Evolutionary conservation across 2,797 vertebrate genomes (phyloP), one percentile per base, ranked within the genome.

Genomic region (Pantherophis vulpinus): DNA sequence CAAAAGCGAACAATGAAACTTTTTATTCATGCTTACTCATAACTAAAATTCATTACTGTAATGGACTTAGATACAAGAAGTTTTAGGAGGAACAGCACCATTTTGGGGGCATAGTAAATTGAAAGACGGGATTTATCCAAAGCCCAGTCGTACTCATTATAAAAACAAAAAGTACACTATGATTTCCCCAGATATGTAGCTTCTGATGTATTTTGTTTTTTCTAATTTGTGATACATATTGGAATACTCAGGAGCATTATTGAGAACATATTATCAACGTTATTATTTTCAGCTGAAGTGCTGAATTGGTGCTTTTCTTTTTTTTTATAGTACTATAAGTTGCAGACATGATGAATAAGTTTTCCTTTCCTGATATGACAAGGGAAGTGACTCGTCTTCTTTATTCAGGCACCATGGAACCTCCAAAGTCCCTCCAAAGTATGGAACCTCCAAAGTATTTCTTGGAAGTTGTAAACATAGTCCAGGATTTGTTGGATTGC

Each of bases 81-180:
- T 47, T 37, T 8, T 29, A 94, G 79, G 87, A 96, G 96, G 79
- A 97, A 96, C 61, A 94, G 86, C 14, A 95, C 42, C 25, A 47
- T 95, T 95, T 90, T 94, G 32, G 87, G 63, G 89, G 93, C 66
- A 92, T 90, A 60, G 90, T 90, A 32, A 96, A 94, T 94, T 93
- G 94, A 58, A 91, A 94, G 55, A 90, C n/a, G 0, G 8, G 94
- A 87, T 93, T 95, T 94, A 92, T 93, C 66, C 87, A 96, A 93
- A 92, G 92, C 87, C 56, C 94, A 86, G 47, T 51, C 59, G 92
- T 94, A 88, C 66, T 95, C 94, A 87, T 93, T 91, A 92, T 91
- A 94, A 88, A 95, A 12, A 89, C 61, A 92, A 83, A 94, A 94
- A 93, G 93, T 32, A 66, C 88, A 56, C 29, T 91, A 54, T 86